These are phyloP conservation scores for Vulpes lagopus DNA, from an alignment of 2,113 vertebrate genomes.

Conservation along the genomic window DNA sequence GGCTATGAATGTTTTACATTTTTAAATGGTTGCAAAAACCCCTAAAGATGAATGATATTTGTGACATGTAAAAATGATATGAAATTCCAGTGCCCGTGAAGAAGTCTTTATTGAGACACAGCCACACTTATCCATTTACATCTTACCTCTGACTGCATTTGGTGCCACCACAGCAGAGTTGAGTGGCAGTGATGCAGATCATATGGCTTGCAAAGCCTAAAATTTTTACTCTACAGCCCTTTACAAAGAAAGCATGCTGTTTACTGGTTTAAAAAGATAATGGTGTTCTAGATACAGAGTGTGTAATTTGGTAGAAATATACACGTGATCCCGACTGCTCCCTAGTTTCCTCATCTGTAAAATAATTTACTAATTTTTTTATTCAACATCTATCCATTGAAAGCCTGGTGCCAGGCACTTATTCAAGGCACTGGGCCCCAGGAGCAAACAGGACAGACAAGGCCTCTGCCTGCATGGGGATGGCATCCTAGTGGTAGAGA, in stretches of 20 bases:
- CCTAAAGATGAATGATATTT: not conserved
- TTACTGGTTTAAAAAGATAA: not conserved
- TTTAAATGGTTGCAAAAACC: not conserved
- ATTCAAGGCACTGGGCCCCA: not conserved
- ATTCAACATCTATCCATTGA: not conserved
- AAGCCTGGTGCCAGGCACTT: not conserved
- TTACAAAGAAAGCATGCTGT: not conserved
- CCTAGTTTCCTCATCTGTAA: not conserved
- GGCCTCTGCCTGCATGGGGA: not conserved
- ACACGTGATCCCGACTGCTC: not conserved
- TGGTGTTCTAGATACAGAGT: not conserved
- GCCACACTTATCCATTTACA: not conserved
- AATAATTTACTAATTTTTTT: not conserved
- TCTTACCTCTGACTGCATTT: not conserved
- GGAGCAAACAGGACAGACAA: not conserved
- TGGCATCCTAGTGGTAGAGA: not conserved
- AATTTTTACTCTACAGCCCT: not conserved
- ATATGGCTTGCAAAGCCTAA: not conserved
- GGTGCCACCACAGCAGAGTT: not conserved
- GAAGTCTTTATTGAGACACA: not conserved
- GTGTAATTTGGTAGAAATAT: not conserved
- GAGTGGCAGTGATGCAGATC: not conserved
- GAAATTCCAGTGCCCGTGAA: not conserved
- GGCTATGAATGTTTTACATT: not conserved
- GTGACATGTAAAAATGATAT: not conserved